Evolutionary conservation across 2,888 invertebrate genomes (phyloP), one percentile per base, ranked within the genome.

Genomic region (Eristalis pertinax): DNA sequence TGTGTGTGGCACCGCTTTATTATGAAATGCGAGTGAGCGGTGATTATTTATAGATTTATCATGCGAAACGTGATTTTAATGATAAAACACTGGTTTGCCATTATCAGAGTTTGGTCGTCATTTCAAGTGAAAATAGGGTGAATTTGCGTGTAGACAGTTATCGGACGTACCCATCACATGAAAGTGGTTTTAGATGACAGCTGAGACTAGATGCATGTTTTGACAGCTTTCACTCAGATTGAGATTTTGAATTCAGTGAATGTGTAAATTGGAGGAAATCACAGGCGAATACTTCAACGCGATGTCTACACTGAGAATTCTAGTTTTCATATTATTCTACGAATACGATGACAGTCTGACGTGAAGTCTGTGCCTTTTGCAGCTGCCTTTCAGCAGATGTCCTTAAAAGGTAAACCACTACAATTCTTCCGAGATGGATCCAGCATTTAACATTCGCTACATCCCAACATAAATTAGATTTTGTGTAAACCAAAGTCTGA

Each of bases 1-100:
- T 73, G 62, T 8, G 26, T 13, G 60, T 7, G 7, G 22, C 41
- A 41, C 56, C 35, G 35, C 7, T 38, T 15, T 70, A n/a, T 70
- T 58, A 43, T 11, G 35, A 41, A 62, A 60, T 60, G 1, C 60
- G 8, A 60, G n/a, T 56, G 50, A 63, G 63, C 15, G 32, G 60
- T 58, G 11, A 76, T 68, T 62, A 38, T 63, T 62, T 62, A 24
- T 29, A 35, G 69, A 38, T 68, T 41, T 60, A 62, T 76, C 29
- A 43, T 22, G 58, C 1, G 32, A 32, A 43, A n/a, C 19, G n/a
- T 29, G 68, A 75, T 41, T 67, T 75, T n/a, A 15, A 24, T 56
- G 32, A 74, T 74, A 64, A 35, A 24, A 62, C 38, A 58, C 13
- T 43, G 22, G 32, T 15, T n/a, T 13, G 19, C 19, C 29, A 29